Conservation (phyloP, 2,797 vertebrate species). For the Urosaurus nigricauda region DNA sequence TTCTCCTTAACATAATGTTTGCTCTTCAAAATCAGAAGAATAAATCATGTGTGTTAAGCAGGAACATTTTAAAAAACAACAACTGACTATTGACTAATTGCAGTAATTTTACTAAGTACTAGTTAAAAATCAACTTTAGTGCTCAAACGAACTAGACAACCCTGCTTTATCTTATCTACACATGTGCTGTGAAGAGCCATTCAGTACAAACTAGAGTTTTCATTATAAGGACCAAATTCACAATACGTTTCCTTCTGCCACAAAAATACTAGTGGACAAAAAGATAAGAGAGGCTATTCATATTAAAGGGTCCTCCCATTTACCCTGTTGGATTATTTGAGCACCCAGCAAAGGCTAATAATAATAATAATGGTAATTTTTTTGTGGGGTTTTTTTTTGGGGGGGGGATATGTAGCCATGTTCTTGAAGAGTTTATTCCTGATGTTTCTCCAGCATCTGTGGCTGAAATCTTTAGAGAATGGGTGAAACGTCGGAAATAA, state of each 20-base stretch:
- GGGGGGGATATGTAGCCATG: too few species aligned
- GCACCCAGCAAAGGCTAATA: not conserved
- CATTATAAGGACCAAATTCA: not conserved
- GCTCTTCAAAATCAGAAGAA: constrained; percentile 48
- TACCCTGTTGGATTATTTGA: not conserved
- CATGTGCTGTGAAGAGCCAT: not conserved
- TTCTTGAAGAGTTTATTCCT: too few species aligned
- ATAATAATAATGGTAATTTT: not conserved
- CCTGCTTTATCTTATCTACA: not conserved
- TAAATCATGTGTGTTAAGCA: constrained; percentile 44
- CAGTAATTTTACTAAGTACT: constrained; percentile 21
- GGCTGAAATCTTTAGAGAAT: too few species aligned
- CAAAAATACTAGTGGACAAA: not conserved
- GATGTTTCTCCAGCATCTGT: too few species aligned
- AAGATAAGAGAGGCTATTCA: not conserved
- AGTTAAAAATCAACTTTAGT: constrained; percentile 27
- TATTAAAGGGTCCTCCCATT: not conserved
- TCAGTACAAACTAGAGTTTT: not conserved
- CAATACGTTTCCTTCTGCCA: not conserved
- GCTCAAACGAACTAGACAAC: constrained; percentile 22
- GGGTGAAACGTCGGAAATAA: too few species aligned
- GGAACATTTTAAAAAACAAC: not conserved
- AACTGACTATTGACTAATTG: constrained; percentile 17
- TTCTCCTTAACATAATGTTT: constrained; percentile 45
- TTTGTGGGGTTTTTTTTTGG: too few species aligned